These are phyloP conservation scores for Myiagra hebetior DNA, from an alignment of 2,113 vertebrate species.

Conservation along the genomic window DNA sequence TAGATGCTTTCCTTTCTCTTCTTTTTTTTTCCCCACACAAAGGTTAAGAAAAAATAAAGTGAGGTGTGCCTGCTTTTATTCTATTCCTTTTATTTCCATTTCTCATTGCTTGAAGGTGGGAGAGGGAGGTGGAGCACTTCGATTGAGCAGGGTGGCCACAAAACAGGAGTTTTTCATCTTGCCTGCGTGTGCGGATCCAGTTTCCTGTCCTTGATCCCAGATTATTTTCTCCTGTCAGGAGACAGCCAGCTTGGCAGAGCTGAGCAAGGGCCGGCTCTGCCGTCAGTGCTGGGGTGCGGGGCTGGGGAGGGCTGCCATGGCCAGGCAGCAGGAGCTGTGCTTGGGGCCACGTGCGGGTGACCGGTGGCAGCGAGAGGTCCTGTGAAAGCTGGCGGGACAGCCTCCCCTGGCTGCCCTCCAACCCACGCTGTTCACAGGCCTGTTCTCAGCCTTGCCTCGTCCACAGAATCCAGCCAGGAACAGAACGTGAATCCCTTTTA, in stretches of 20 bases:
- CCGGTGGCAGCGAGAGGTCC: conserved; percentile 68
- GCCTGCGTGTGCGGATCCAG: background rate
- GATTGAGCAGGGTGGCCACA: background rate
- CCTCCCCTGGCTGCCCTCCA: conserved; percentile 73
- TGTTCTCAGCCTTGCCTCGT: conserved; percentile 77
- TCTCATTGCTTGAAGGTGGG: background rate
- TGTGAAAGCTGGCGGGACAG: conserved; percentile 71
- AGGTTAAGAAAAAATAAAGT: background rate
- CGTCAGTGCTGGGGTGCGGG: background rate
- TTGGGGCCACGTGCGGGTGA: conserved; percentile 53
- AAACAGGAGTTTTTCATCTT: conserved; percentile 42
- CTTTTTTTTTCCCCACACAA: background rate
- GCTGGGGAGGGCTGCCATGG: background rate
- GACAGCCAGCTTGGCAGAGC: conserved; percentile 57
- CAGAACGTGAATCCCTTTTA: conserved; percentile 66
- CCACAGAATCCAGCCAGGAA: conserved; percentile 64
- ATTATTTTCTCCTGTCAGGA: conserved; percentile 45
- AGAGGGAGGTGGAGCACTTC: background rate
- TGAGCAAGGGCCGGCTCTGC: accelerated
- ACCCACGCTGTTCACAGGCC: conserved; percentile 66
- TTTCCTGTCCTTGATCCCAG: conserved; percentile 67
- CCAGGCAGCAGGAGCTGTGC: background rate
- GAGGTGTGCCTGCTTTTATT: background rate
- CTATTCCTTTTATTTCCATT: background rate
- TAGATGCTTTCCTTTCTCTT: background rate